Conservation (phyloP, 2,797 vertebrate genomes). For the Picus viridis region DNA sequence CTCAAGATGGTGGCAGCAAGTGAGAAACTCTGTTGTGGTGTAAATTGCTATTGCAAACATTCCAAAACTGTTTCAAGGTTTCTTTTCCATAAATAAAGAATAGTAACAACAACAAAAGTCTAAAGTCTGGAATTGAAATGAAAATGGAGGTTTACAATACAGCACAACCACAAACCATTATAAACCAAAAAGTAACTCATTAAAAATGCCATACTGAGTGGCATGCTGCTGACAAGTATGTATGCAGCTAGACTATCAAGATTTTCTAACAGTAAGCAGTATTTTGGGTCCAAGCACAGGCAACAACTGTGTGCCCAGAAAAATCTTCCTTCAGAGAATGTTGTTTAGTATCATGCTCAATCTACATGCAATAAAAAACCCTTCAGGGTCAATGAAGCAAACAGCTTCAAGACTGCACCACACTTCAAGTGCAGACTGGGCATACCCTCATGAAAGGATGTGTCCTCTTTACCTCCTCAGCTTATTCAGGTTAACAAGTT, state of each 20-base stretch:
- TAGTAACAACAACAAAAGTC: not conserved
- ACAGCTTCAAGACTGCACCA: not conserved
- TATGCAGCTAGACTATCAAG: not conserved
- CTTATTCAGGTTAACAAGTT: not conserved
- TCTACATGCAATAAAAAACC: not conserved
- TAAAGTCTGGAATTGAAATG: not conserved
- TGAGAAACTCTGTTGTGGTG: not conserved
- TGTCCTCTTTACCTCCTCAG: not conserved
- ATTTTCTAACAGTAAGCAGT: not conserved
- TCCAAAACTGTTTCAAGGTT: not conserved
- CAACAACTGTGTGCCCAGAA: not conserved
- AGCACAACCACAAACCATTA: not conserved
- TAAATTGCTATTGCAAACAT: not conserved
- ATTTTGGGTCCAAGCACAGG: not conserved
- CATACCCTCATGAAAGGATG: not conserved
- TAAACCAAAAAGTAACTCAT: not conserved
- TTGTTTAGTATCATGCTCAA: not conserved
- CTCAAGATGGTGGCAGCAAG: not conserved
- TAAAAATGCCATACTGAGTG: not conserved
- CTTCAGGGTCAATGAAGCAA: not conserved
- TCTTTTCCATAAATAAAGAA: not conserved
- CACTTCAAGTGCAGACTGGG: not conserved
- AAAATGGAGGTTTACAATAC: not conserved
- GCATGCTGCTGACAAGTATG: not conserved
- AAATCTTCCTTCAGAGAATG: not conserved